Evolutionary conservation across 2,113 vertebrate species (phyloP).

Genomic region (Dinomys branickii): DNA sequence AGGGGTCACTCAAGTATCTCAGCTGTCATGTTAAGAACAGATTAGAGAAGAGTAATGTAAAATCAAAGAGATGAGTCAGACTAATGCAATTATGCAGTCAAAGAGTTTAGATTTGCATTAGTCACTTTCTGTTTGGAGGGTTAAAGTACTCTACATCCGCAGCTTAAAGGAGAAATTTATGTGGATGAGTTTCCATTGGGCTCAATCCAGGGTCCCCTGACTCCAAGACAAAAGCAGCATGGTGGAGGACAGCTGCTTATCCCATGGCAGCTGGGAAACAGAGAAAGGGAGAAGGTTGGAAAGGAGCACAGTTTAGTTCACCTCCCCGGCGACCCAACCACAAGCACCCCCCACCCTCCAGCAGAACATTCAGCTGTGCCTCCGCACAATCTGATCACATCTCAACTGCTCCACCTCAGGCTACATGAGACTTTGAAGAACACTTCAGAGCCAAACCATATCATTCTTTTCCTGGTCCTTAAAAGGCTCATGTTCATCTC

Average conservation of each 20-base stretch:
- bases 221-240: not conserved
- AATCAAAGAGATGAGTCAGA: not conserved
- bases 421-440: too few relatives aligned
- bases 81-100: not conserved
- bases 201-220: not conserved
- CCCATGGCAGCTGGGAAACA: not conserved
- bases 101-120: not conserved
- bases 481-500: not conserved
- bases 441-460: not conserved
- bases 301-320: not conserved
- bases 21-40: not conserved
- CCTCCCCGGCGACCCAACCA: not conserved
- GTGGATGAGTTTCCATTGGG: not conserved
- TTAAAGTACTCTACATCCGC: not conserved
- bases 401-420: not conserved
- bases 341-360: not conserved
- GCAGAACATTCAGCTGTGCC: not conserved
- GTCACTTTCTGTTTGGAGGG: not conserved
- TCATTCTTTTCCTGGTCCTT: not conserved
- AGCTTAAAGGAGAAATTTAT: not conserved
- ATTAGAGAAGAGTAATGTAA: not conserved
- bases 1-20: too few relatives aligned
- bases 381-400: not conserved
- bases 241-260: not conserved
- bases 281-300: not conserved